These are phyloP conservation scores for Hemicrepidius hirtus DNA, from an alignment of 2,888 invertebrate genomes.

Conservation along the genomic window DNA sequence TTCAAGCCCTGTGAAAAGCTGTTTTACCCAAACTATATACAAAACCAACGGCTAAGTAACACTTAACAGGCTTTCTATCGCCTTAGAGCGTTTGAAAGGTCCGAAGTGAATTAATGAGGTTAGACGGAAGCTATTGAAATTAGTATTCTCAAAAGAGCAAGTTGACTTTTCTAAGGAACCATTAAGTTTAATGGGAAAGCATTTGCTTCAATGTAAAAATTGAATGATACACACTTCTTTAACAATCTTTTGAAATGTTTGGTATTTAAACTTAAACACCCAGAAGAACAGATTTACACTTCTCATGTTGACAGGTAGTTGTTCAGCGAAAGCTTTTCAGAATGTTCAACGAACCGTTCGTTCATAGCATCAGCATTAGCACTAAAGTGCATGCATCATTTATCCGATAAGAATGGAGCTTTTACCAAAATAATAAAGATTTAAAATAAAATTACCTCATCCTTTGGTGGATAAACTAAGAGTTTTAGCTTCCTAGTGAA, in stretches of 20 bases:
- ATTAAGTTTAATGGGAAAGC: too few relatives aligned
- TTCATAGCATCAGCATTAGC: too few relatives aligned
- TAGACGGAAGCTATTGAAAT: background rate
- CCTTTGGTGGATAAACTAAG: background rate
- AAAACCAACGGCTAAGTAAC: conserved; percentile 2
- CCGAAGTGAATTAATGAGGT: conserved; percentile 4
- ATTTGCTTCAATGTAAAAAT: too few relatives aligned
- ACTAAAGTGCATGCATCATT: too few relatives aligned
- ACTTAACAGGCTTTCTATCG: background rate
- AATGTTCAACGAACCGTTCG: background rate
- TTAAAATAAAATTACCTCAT: background rate
- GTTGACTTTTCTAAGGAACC: too few relatives aligned
- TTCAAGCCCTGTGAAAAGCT: background rate
- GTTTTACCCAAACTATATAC: background rate
- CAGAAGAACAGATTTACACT: too few relatives aligned
- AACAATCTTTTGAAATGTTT: background rate
- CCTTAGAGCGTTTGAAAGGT: background rate
- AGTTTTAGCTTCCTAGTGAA: background rate
- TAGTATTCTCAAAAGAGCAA: background rate
- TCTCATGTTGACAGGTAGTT: background rate
- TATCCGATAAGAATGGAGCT: background rate
- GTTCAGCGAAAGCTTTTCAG: conserved; percentile 10
- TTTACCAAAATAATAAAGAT: background rate
- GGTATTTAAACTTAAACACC: background rate
- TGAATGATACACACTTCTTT: too few relatives aligned